Evolutionary conservation across 2,113 vertebrate species (phyloP), one percentile per base, ranked within the genome.

Genomic region (Sinosuthora webbiana): DNA sequence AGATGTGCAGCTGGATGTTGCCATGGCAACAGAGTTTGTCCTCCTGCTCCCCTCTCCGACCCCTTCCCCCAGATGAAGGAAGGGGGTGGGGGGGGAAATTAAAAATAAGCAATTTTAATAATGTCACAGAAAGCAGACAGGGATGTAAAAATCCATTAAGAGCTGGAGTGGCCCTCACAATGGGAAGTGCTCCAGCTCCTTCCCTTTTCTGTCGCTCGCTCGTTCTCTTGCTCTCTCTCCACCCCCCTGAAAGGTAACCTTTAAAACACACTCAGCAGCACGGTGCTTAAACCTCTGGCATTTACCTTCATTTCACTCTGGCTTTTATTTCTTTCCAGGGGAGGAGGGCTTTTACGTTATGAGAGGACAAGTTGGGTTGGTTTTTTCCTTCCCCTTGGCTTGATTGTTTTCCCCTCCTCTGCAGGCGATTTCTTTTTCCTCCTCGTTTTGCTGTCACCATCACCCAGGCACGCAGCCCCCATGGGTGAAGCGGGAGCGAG

Each of bases 221-320:
- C 13, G 0, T 10, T 39, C 37, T 39, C 41, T 41, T 41, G 41
- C 81, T 78, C 84, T 75, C 90, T 89, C 91, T 75, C 39, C 94
- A 95, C 7, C 83, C 90, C 93, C 95, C 95, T 91, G 93, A 97
- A 96, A 96, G 91, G 94, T 97, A 97, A 97, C 95, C 97, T 97
- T 97, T 97, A 95, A 93, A 95, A 83, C 93, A 95, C 95, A 89
- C 92, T 87, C 56, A 0, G 87, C 82, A 91, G 64, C 21, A 21
- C 37, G 23, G 94, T 91, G 56, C 97, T 97, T 91, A 95, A 96
- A 96, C 97, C 96, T 95, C 94, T 97, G 96, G 96, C 96, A 97
- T 97, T 97, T 96, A 97, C 95, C 95, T 96, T 93, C 96, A 81
- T 95, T 97, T 96, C 93, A 91, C 74, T 95, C 89, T 85, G 70